Conservation (phyloP, 2,888 invertebrate species). For the Drepanosiphum platanoidis region DNA sequence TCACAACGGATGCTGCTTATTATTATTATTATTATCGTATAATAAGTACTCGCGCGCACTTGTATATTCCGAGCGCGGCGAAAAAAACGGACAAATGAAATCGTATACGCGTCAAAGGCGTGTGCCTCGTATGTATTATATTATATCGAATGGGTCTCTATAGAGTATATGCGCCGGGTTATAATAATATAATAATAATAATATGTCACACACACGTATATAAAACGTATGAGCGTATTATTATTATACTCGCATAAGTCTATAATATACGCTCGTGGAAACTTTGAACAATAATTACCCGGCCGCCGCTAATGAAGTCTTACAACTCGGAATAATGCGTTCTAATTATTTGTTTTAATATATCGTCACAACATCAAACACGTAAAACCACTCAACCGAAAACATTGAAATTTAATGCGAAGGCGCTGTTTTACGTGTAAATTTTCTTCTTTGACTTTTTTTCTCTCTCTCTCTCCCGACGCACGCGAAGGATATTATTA, state of each 20-base stretch:
- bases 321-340: conserved; percentile 9
- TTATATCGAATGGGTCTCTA: no score
- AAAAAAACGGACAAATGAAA: not conserved
- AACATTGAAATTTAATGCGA: conserved; percentile 45
- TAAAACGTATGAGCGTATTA: no score
- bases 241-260: not conserved
- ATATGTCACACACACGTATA: not conserved
- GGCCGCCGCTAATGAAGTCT: conserved; percentile 30
- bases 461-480: not conserved
- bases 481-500: not conserved
- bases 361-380: conserved; percentile 26
- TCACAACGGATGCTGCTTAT: no score
- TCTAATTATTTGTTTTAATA: conserved; percentile 14
- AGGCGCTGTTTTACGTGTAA: not conserved
- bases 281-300: conserved; percentile 1
- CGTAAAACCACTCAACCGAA: conserved; percentile 44
- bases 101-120: not conserved
- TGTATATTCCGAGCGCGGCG: not conserved
- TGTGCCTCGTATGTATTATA: no score
- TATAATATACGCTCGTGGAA: not conserved
- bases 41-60: not conserved
- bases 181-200: no score
- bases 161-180: not conserved
- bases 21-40: not conserved
- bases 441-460: conserved; percentile 7